Evolutionary conservation across 2,888 invertebrate genomes (phyloP), one percentile per base, ranked within the genome.

Genomic region (Listrodromus nycthemerus): DNA sequence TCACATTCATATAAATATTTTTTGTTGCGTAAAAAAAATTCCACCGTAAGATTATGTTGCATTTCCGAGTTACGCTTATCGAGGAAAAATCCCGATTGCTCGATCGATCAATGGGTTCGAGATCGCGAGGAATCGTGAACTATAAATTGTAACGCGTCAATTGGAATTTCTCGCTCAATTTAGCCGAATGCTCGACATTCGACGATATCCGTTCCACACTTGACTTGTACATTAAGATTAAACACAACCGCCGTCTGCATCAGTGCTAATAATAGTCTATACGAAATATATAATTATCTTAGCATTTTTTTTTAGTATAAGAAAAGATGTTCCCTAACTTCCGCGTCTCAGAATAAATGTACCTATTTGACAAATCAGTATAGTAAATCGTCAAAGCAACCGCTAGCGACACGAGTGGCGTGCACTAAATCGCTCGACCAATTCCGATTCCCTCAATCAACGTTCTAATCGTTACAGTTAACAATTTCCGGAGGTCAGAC

Each of bases 121-220:
- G 48, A 74, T 63, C 45, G 10, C n/a, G 33, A 61, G 24, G 33
- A 27, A 55, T 70, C 30, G 30, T 33, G 24, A 67, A 69, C 19
- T 41, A 24, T 13, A n/a, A 13, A 73, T 61, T 27, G 48, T 16
- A 48, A 73, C 16, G 76, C 61, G 41, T 27, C 71, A 58, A 82
- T 77, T 77, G 45, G 71, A 66, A 77, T 77, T 71, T 33, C 27
- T 81, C 65, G 58, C 71, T 71, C 70, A 76, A 76, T 81, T 76
- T 63, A 63, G 2, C 16, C 4, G 13, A 33, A 74, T 50, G 33
- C 33, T 33, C 50, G 16, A n/a, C 24, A 73, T 10, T 66, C 21
- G 19, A 27, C 19, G 6, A 19, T 19, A 52, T 3, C 3, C 55
- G 55, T 24, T 10, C 8, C 5, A 0, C 13, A 55, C 13, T 41